Evolutionary conservation across 1,140 invertebrate species (phyloP), one percentile per base, ranked within the genome.

Genomic region (Trigoniulus corallinus): DNA sequence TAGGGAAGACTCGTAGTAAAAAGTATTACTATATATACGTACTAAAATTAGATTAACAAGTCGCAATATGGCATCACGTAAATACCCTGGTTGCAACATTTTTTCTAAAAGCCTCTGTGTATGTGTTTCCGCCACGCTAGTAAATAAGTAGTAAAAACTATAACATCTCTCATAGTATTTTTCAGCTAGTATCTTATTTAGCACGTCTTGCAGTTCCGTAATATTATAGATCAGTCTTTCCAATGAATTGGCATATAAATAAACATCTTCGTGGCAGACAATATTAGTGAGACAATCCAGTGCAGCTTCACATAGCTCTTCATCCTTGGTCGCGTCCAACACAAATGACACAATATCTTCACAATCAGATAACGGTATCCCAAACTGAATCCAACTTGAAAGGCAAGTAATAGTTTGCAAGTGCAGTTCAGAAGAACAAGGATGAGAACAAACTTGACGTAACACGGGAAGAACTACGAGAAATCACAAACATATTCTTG

Each of bases 41-140:
- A 69, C 68, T 26, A 93, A 62, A 25, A 83, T 63, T 44, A 81
- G 65, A 24, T 74, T 65, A 0, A 82, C 67, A 1, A 82, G 56
- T 27, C 73, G 69, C 51, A 70, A 59, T 54, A 61, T 65, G 60
- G 53, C 65, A 44, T 54, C 63, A 41, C 59, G 59, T 52, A 59
- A 68, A 13, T 64, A 59, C 2, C 63, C 60, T 20, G 72, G 64
- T 21, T 64, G 57, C 1, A 68, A 53, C 47, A 67, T 59, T 44
- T 67, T 64, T 41, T 74, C 65, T 1, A 82, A 63, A 15, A 83
- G 63, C 1, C 80, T 59, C 21, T 72, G 71, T 0, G 77, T 74
- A 59, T 84, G 78, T 21, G 72, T 71, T 62, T 83, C 81, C 3
- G 73, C 78, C 23, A 79, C 61, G 1, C 71, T 65, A 7, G 80